phyloP scores from a whole-genome alignment of 1,140 invertebrate species.

The Lanistes nyassanus region DNA sequence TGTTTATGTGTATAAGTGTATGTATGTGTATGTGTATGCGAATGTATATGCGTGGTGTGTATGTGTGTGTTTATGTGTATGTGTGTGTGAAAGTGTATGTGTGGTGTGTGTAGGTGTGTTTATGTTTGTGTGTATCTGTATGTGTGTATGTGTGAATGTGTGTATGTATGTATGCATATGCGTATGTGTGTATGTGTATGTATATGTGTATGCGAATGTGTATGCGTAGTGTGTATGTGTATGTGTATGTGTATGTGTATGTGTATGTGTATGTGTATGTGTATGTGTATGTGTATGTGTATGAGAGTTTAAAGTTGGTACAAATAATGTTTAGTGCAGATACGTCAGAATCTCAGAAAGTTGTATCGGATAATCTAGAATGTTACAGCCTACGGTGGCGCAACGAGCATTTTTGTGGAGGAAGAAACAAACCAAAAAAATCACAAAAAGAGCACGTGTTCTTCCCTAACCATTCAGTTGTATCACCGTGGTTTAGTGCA shows the following conservation, averaged over 20 bases:
- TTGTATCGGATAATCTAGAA: too few relatives aligned
- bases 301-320: constrained; percentile 11
- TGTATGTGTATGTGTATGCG: too few relatives aligned
- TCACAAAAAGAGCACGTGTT: too few relatives aligned
- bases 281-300: constrained; percentile 13
- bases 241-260: constrained; percentile 12
- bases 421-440: too few relatives aligned
- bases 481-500: too few relatives aligned
- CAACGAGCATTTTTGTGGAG: too few relatives aligned
- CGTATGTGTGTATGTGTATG: constrained; percentile 4
- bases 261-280: constrained; percentile 16
- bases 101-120: constrained; percentile 5
- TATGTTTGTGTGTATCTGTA: constrained; percentile 12
- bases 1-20: too few relatives aligned
- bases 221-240: not conserved
- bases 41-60: too few relatives aligned
- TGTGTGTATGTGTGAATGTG: constrained; percentile 18
- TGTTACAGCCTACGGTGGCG: too few relatives aligned
- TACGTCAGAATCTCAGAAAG: too few relatives aligned
- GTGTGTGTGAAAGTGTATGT: constrained; percentile 3
- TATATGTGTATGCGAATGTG: not conserved
- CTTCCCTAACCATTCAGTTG: too few relatives aligned
- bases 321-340: too few relatives aligned
- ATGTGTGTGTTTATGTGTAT: constrained; percentile 15
- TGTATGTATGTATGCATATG: constrained; percentile 9